Evolutionary conservation across 2,113 vertebrate species (phyloP).

Genomic region (Athene noctua): DNA sequence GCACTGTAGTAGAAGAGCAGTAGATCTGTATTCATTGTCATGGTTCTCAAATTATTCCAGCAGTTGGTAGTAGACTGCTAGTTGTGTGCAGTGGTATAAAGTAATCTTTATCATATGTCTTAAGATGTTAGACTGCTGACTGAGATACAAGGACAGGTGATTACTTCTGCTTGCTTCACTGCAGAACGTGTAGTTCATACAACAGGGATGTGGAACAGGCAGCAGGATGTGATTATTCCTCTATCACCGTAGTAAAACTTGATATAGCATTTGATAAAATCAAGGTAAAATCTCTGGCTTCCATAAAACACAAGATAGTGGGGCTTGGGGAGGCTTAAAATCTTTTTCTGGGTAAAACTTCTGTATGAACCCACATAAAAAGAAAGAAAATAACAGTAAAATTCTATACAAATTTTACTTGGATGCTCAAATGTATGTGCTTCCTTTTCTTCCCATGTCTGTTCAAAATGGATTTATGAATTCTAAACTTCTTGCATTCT

Average conservation of each 20-base stretch:
- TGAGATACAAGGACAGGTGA: background rate
- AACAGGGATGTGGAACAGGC: background rate
- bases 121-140: background rate
- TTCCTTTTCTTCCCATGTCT: background rate
- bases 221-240: background rate
- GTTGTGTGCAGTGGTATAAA: background rate
- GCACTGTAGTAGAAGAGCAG: background rate
- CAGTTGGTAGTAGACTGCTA: background rate
- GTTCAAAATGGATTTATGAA: background rate
- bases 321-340: background rate
- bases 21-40: background rate
- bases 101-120: background rate
- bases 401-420: background rate
- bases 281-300: background rate
- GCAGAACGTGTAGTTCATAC: background rate
- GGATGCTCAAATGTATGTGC: background rate
- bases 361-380: background rate
- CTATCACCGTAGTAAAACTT: background rate
- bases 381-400: background rate
- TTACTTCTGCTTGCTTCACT: background rate
- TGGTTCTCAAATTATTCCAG: background rate
- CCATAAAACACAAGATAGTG: background rate
- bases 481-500: background rate
- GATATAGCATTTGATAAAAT: background rate
- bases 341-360: background rate